Percentiles rank a stretch among this genome's conserved stretches.
Conservation (phyloP, 1,140 invertebrate genomes). For the Saxidomus purpurata region DNA sequence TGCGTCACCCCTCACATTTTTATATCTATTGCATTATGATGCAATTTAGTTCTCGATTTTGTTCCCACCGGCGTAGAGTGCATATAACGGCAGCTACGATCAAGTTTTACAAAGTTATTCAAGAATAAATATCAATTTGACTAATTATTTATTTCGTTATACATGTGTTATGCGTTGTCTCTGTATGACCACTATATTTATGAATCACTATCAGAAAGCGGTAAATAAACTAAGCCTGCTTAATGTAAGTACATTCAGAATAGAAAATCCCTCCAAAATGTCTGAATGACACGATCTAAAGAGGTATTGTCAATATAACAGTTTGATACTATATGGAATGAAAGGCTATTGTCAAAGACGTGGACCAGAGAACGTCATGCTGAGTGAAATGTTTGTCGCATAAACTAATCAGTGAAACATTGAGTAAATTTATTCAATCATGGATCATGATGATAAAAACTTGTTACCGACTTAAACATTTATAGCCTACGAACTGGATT, state of each 20-base stretch:
- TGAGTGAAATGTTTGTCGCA: not conserved
- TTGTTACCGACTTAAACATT: too few species aligned
- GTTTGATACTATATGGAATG: not conserved
- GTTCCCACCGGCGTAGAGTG: too few species aligned
- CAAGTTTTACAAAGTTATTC: too few species aligned
- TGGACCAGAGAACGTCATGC: not conserved
- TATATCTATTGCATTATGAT: too few species aligned
- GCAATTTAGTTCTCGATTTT: too few species aligned
- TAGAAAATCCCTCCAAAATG: not conserved
- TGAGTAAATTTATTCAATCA: too few species aligned
- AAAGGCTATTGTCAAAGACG: not conserved
- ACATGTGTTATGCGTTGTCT: not conserved
- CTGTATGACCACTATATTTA: not conserved
- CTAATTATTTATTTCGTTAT: too few species aligned
- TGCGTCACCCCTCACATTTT: too few species aligned
- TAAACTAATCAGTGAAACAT: not conserved
- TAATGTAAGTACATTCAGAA: not conserved
- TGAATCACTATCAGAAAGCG: not conserved
- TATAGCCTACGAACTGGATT: too few species aligned
- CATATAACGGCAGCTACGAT: too few species aligned
- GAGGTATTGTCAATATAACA: not conserved
- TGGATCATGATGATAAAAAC: too few species aligned
- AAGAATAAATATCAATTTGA: too few species aligned
- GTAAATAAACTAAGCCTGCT: not conserved
- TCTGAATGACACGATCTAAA: not conserved